Evolutionary conservation across 2,113 vertebrate species (phyloP).

Genomic region (Pachypanchax playfairii): DNA sequence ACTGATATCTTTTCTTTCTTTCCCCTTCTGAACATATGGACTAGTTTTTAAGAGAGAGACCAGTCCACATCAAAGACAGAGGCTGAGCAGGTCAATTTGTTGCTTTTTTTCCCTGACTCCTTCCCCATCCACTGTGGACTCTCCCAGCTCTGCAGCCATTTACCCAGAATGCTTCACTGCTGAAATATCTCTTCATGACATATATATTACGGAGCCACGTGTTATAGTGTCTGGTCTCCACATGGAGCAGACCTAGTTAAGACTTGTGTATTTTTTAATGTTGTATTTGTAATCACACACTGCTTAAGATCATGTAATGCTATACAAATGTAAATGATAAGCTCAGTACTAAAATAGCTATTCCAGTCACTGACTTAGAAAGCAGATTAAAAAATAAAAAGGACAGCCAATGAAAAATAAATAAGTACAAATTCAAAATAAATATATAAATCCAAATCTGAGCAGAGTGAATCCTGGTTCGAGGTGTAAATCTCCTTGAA

Average conservation of each 20-base stretch:
- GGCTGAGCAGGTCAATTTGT: slow-evolving; percentile 76
- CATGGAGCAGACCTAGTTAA: slow-evolving; percentile 37
- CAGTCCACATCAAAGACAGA: slow-evolving; percentile 70
- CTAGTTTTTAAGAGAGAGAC: slow-evolving; percentile 55
- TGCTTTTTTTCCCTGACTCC: slow-evolving; percentile 57
- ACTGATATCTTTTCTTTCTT: slow-evolving; percentile 58
- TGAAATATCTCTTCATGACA: slow-evolving; percentile 33
- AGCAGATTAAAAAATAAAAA: slow-evolving; percentile 42
- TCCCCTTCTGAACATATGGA: slow-evolving; percentile 65
- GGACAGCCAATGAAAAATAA: slow-evolving; percentile 47
- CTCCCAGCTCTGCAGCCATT: slow-evolving; percentile 47
- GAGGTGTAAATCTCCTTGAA: slow-evolving; percentile 93
- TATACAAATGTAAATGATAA: slow-evolving; percentile 47
- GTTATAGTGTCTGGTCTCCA: slow-evolving; percentile 36
- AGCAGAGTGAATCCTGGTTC: slow-evolving; percentile 82
- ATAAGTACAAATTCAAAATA: slow-evolving; percentile 46
- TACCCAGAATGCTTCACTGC: slow-evolving; percentile 57
- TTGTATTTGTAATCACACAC: slow-evolving; percentile 41
- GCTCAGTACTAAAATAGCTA: slow-evolving; percentile 37
- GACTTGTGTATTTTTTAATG: slow-evolving; percentile 35
- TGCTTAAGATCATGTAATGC: slow-evolving; percentile 36
- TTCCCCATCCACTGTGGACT: slow-evolving; percentile 52
- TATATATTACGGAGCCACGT: slow-evolving; percentile 37
- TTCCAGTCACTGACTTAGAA: slow-evolving; percentile 46
- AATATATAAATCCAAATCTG: slow-evolving; percentile 78